Percentiles rank a stretch among this genome's conserved stretches.
These are phyloP conservation scores for Diacarnus erythraeanus DNA, from an alignment of 37 sponge, comb jelly and placozoan genomes.

Conservation along the genomic window DNA sequence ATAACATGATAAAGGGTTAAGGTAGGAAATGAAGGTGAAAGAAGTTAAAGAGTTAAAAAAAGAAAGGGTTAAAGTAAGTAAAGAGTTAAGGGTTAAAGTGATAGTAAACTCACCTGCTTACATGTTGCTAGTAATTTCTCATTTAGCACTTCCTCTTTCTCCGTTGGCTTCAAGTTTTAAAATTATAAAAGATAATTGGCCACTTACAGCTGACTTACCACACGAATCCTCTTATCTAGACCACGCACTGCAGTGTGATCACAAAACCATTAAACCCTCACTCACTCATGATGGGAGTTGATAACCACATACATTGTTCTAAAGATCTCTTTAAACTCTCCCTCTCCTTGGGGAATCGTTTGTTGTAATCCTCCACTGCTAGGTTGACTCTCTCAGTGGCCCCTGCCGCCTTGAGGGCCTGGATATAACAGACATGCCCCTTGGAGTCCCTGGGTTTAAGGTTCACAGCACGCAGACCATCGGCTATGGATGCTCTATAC, in stretches of 20 bases:
- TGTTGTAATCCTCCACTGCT: background rate
- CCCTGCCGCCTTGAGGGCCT: conserved; percentile 7
- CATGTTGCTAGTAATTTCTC: conserved; percentile 10
- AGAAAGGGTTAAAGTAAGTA: background rate
- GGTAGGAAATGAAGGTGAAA: background rate
- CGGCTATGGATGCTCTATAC: conserved; percentile 33
- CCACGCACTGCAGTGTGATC: background rate
- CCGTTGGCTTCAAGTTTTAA: conserved; percentile 15
- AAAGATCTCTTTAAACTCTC: background rate
- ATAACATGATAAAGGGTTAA: too few relatives aligned
- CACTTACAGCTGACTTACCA: background rate
- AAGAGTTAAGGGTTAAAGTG: background rate
- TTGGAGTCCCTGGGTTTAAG: conserved; percentile 26
- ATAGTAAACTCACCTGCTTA: conserved; percentile 18
- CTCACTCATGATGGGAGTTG: background rate
- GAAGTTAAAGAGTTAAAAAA: background rate
- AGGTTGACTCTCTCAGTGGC: background rate
- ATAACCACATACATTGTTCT: conserved; percentile 4
- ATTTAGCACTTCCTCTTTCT: background rate
- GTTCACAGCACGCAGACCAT: conserved; percentile 30
- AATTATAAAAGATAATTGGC: background rate
- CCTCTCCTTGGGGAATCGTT: conserved; percentile 5
- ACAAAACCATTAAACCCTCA: too few relatives aligned
- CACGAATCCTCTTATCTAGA: background rate
- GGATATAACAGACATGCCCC: conserved; percentile 20